phyloP scores from a whole-genome alignment of 2,888 invertebrate genomes.

The Dryocosmus kuriphilus region DNA sequence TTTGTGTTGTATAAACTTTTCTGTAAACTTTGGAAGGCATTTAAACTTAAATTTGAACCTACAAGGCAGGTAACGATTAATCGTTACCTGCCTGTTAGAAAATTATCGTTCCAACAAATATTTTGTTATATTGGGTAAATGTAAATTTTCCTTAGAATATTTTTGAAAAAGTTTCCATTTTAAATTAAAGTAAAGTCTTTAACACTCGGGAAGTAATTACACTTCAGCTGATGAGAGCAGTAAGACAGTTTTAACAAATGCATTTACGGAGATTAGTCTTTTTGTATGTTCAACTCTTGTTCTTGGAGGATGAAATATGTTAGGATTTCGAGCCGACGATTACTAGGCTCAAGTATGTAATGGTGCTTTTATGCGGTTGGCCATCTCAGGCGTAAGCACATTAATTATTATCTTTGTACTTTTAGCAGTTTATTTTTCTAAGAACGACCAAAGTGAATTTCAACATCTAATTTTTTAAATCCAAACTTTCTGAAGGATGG shows the following conservation, averaged over 20 bases:
- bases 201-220: not conserved
- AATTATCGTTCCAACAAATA: too few relatives aligned
- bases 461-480: constrained; percentile 2
- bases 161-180: not conserved
- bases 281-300: constrained; percentile 4
- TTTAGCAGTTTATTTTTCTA: not conserved
- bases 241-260: constrained; percentile 9
- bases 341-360: not conserved
- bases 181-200: not conserved
- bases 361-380: not conserved
- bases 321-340: constrained; percentile 11
- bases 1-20: not conserved
- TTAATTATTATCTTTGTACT: not conserved
- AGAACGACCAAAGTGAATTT: not conserved
- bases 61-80: too few relatives aligned
- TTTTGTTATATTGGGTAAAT: too few relatives aligned
- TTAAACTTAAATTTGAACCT: too few relatives aligned
- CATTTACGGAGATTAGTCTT: not conserved
- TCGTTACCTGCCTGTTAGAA: too few relatives aligned
- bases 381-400: not conserved
- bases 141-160: too few relatives aligned
- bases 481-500: not conserved
- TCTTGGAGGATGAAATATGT: constrained; percentile 1
- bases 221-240: not conserved
- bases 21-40: not conserved